Conservation (phyloP, 2,888 invertebrate species). For the Heliconius charithonia region DNA sequence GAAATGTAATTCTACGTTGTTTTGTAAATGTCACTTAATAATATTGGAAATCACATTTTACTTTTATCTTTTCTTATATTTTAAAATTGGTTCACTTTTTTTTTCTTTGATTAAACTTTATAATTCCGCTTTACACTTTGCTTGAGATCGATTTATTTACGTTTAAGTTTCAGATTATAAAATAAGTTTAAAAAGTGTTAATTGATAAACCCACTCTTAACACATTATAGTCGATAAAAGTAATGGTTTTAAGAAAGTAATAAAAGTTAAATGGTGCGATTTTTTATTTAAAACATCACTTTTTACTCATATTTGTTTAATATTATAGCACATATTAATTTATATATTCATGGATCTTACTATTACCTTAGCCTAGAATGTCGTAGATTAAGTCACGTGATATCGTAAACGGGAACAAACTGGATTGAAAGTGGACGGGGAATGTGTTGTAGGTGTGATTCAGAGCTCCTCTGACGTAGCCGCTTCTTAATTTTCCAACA, state of each 20-base stretch:
- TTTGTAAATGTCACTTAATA: neutral
- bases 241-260: neutral
- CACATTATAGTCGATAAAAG: neutral
- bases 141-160: neutral
- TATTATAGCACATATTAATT: neutral
- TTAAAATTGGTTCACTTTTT: accelerated
- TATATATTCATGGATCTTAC: conserved; percentile 12
- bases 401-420: conserved; percentile 49
- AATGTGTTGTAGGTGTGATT: conserved; percentile 58
- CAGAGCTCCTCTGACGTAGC: conserved; percentile 62
- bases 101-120: neutral
- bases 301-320: neutral
- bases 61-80: neutral
- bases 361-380: conserved; percentile 39
- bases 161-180: neutral
- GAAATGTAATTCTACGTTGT: conserved; percentile 9
- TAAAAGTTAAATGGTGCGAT: neutral
- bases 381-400: conserved; percentile 47
- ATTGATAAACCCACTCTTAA: neutral
- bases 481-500: conserved; percentile 34
- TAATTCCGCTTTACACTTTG: neutral
- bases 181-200: neutral
- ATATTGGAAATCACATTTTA: neutral
- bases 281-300: neutral
- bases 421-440: conserved; percentile 52